These are phyloP conservation scores for Ianthella basta DNA, from an alignment of 37 sponge, comb jelly and placozoan genomes.

Conservation along the genomic window DNA sequence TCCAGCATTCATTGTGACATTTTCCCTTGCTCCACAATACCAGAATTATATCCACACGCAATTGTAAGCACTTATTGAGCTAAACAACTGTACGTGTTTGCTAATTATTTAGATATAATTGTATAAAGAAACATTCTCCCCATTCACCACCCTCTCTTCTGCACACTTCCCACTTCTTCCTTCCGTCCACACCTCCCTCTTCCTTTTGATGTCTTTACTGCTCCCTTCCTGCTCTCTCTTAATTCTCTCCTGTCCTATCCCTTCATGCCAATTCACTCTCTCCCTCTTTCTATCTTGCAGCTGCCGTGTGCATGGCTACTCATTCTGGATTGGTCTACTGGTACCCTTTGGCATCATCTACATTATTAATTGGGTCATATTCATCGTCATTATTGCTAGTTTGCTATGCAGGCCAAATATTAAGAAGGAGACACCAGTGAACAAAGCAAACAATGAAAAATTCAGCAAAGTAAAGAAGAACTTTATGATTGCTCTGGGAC, in stretches of 20 bases:
- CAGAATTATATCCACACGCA: slow-evolving; percentile 12
- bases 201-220: too few relatives aligned
- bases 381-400: slow-evolving; percentile 37
- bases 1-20: slow-evolving; percentile 35
- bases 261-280: too few relatives aligned
- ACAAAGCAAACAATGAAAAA: background rate
- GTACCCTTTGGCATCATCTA: slow-evolving; percentile 58
- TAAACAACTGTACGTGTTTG: too few relatives aligned
- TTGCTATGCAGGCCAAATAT: slow-evolving; percentile 26
- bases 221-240: too few relatives aligned
- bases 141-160: background rate
- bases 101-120: too few relatives aligned
- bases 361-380: slow-evolving; percentile 63
- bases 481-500: background rate
- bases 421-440: slow-evolving; percentile 14
- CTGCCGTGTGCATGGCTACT: slow-evolving; percentile 48
- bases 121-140: too few relatives aligned
- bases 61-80: too few relatives aligned
- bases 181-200: too few relatives aligned
- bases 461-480: background rate
- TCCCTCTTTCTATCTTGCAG: slow-evolving; percentile 18
- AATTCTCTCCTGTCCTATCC: too few relatives aligned
- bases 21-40: slow-evolving; percentile 36
- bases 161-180: too few relatives aligned
- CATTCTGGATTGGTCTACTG: slow-evolving; percentile 56